Percentiles rank a stretch among this genome's conserved stretches.
Conservation (phyloP, 2,888 invertebrate species). For the Pammene fasciana region DNA sequence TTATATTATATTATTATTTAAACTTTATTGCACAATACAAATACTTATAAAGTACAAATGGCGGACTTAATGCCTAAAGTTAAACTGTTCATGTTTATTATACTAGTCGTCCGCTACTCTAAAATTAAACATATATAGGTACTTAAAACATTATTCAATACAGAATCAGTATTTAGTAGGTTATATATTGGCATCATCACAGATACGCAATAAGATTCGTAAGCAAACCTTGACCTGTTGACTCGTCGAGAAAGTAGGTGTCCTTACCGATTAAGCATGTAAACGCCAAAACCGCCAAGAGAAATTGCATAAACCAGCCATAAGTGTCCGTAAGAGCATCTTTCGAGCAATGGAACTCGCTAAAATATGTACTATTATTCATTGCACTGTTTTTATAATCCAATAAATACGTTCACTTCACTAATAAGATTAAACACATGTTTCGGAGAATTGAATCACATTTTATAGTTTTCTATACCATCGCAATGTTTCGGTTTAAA, state of each 20-base stretch:
- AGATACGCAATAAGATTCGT: slow-evolving; percentile 16
- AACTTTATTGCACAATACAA: no score
- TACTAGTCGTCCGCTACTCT: no score
- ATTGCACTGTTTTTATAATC: slow-evolving; percentile 50
- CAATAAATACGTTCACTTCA: slow-evolving; percentile 37
- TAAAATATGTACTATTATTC: slow-evolving; percentile 75
- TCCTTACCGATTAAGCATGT: slow-evolving; percentile 87
- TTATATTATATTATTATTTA: neutral
- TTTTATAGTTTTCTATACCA: slow-evolving; percentile 7
- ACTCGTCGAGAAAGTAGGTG: slow-evolving; percentile 24
- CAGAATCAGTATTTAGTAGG: slow-evolving; percentile 1
- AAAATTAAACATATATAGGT: no score
- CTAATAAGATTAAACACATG: slow-evolving; percentile 18
- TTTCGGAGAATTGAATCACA: slow-evolving; percentile 14
- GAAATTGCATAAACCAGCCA: slow-evolving; percentile 89
- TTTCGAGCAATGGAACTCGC: slow-evolving; percentile 85
- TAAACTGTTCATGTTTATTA: neutral
- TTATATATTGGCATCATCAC: slow-evolving; percentile 3
- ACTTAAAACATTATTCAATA: slow-evolving; percentile 19
- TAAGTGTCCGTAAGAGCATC: slow-evolving; percentile 88
- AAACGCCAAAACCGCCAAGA: slow-evolving; percentile 87
- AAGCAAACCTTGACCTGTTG: slow-evolving; percentile 42
- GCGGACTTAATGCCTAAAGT: no score
- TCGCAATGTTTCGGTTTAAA: neutral
- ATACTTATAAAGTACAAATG: no score